Percentiles rank a stretch among this genome's conserved stretches.
These are phyloP conservation scores for Caradrina kadenii DNA, from an alignment of 2,888 invertebrate species.

Conservation along the genomic window DNA sequence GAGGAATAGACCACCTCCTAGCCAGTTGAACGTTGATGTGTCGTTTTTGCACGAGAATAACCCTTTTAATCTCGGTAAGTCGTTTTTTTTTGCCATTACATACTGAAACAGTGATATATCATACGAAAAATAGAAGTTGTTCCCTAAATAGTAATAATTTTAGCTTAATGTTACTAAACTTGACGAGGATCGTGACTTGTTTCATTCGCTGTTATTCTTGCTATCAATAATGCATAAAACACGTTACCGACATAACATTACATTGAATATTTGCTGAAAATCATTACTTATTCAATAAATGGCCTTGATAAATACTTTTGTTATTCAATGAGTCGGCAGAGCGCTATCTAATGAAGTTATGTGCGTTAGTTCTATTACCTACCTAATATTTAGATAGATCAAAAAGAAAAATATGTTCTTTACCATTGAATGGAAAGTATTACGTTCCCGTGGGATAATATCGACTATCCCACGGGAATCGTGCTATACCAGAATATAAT, in stretches of 20 bases:
- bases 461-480: too few relatives aligned
- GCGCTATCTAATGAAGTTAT: slow-evolving; percentile 14
- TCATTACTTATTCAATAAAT: slow-evolving; percentile 41
- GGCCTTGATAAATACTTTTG: slow-evolving; percentile 34
- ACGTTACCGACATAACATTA: neutral
- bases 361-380: neutral
- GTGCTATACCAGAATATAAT: too few relatives aligned
- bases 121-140: too few relatives aligned
- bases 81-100: neutral
- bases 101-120: too few relatives aligned
- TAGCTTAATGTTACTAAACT: too few relatives aligned
- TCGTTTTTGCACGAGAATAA: slow-evolving; percentile 85
- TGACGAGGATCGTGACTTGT: too few relatives aligned
- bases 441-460: too few relatives aligned
- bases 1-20: slow-evolving; percentile 84
- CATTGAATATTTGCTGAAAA: slow-evolving; percentile 20
- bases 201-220: too few relatives aligned
- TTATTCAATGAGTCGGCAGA: slow-evolving; percentile 40
- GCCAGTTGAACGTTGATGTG: slow-evolving; percentile 85
- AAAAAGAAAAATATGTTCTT: slow-evolving; percentile 28
- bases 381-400: slow-evolving; percentile 11
- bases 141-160: too few relatives aligned
- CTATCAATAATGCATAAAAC: slow-evolving; percentile 20
- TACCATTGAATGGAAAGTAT: neutral
- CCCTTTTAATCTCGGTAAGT: slow-evolving; percentile 85